Conservation (phyloP, 2,113 vertebrate genomes). For the Ramphastos sulfuratus region DNA sequence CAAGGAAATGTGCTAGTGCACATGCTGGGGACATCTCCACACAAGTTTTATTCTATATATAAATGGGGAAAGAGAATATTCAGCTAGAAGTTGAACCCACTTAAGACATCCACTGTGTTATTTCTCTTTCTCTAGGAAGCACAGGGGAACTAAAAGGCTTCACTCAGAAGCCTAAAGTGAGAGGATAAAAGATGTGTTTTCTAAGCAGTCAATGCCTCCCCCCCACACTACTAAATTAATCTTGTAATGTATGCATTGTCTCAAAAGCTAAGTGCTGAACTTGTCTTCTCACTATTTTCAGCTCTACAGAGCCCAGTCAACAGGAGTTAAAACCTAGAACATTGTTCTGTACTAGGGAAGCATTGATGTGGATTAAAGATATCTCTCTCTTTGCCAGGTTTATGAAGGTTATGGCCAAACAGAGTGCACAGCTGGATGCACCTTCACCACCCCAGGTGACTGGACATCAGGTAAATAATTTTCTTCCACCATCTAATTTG, state of each 20-base stretch:
- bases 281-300: not conserved
- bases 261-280: not conserved
- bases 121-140: not conserved
- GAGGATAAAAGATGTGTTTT: not conserved
- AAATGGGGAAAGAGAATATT: not conserved
- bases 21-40: not conserved
- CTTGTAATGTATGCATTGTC: accelerated
- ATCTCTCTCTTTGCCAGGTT: conserved; percentile 76
- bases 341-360: not conserved
- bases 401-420: conserved; percentile 99
- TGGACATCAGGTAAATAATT: conserved; percentile 91
- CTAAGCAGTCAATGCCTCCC: not conserved
- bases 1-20: not conserved
- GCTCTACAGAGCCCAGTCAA: not conserved
- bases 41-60: not conserved
- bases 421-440: conserved; percentile 97
- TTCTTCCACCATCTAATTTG: not conserved
- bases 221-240: not conserved
- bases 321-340: not conserved
- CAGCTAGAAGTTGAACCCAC: not conserved
- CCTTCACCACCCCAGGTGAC: conserved; percentile 96
- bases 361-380: not conserved
- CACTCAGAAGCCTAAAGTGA: not conserved
- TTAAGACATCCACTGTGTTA: accelerated
- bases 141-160: not conserved